These are phyloP conservation scores for Lithophane ornitopus DNA, from an alignment of 2,888 invertebrate genomes.

Conservation along the genomic window DNA sequence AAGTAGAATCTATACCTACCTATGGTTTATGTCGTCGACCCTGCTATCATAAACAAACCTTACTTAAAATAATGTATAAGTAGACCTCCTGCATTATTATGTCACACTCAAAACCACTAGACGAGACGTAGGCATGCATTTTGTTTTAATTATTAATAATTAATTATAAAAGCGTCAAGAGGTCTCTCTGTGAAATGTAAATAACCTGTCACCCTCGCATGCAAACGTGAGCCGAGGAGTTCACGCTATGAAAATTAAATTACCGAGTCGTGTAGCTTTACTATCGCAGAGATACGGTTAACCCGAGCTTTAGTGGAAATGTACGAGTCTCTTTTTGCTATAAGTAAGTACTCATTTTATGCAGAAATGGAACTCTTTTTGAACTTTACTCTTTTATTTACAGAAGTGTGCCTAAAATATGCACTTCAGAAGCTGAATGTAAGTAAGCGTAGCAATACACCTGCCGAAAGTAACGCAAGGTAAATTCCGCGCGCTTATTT, in stretches of 20 bases:
- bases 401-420: neutral
- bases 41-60: constrained; percentile 2
- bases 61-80: constrained; percentile 3
- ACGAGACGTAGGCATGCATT: neutral
- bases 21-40: neutral
- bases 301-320: constrained; percentile 39
- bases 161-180: constrained; percentile 72
- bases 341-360: constrained; percentile 1
- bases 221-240: constrained; percentile 53
- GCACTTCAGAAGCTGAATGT: neutral
- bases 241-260: constrained; percentile 67
- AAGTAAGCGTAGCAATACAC: neutral
- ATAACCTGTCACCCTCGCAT: constrained; percentile 69
- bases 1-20: neutral
- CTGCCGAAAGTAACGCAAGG: neutral
- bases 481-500: neutral
- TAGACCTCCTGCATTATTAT: constrained; percentile 1
- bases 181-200: constrained; percentile 73
- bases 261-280: constrained; percentile 52
- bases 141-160: constrained; percentile 63
- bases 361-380: neutral
- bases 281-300: constrained; percentile 49
- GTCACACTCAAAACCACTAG: constrained; percentile 5
- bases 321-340: constrained; percentile 2
- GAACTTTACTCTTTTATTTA: neutral